Base-by-base conservation (phyloP, 2,113 vertebrate genomes). In the Protomyctophum bolini region DNA sequence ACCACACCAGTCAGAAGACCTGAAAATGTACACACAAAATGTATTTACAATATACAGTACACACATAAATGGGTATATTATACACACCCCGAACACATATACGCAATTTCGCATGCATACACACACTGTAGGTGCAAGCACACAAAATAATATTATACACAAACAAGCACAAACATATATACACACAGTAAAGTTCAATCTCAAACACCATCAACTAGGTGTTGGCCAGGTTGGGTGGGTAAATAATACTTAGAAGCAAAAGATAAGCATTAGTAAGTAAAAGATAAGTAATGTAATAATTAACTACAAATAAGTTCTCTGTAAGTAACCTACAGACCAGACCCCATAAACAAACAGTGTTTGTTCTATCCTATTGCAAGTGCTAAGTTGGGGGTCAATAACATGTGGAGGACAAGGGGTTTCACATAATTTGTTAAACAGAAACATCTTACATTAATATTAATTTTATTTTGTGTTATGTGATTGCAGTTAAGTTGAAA, bases 1-100 rank as follows among this genome's bases (percentile, higher is more conserved):
- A 99, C 97, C 49, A 99, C 97, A 70, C 97, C 97, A 11, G 97
- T 99, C 83, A 98, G 83, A 61, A 99, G 93, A 76, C 97, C 97
- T 98, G 64, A 75, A 74, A 64, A 47, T 21, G 54, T 8, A 11
- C 51, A 14, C 49, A 4, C 49, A 21, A 21, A 51, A 6, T 41
- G 5, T 3, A 41, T 41, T 41, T 41, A 41, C 33, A 41, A 41
- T 41, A 6, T 41, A 41, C 33, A 41, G 5, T 41, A 6, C 5
- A 41, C 33, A 41, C 33, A 6, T 41, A 41, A 41, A 41, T 41
- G 33, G 5, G 33, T 41, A 41, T 41, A 41, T 1, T 41, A 41
- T 41, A 41, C 33, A 41, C 33, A 41, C 33, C 33, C 33, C 5
- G 3, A 41, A 41, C 33, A 41, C 33, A 41, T 3, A 41, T 41